These are phyloP conservation scores for Seira ritae DNA, from an alignment of 2,888 invertebrate genomes.

Conservation along the genomic window DNA sequence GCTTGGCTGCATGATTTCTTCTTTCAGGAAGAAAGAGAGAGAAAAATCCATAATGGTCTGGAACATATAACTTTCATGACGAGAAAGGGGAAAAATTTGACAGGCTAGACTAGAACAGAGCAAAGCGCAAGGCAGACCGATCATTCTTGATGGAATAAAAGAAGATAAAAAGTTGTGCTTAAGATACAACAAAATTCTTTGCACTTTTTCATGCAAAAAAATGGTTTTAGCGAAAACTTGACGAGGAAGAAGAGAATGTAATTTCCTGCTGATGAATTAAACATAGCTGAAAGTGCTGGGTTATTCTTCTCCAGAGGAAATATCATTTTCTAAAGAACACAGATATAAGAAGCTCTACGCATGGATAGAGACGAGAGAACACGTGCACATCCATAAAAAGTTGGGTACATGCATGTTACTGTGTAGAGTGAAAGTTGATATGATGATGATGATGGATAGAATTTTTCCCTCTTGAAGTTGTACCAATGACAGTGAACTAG, in stretches of 20 bases:
- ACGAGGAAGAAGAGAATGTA: not conserved
- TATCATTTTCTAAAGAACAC: too few relatives aligned
- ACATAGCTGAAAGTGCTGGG: not conserved
- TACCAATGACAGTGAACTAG: too few relatives aligned
- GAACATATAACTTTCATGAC: slow-evolving; percentile 7
- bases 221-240: not conserved
- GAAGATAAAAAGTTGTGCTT: not conserved
- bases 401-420: too few relatives aligned
- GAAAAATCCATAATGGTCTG: not conserved
- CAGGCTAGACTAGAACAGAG: not conserved
- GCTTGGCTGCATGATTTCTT: too few relatives aligned
- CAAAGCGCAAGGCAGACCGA: not conserved
- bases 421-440: too few relatives aligned
- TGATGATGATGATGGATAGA: too few relatives aligned
- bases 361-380: too few relatives aligned
- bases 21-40: too few relatives aligned
- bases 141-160: not conserved
- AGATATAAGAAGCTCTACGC: too few relatives aligned
- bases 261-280: not conserved
- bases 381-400: too few relatives aligned
- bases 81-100: not conserved
- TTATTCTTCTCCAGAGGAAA: too few relatives aligned
- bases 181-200: not conserved
- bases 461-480: too few relatives aligned
- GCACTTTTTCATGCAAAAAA: not conserved